Conservation (phyloP, 2,888 invertebrate genomes). For the Apotomis betuletana region DNA sequence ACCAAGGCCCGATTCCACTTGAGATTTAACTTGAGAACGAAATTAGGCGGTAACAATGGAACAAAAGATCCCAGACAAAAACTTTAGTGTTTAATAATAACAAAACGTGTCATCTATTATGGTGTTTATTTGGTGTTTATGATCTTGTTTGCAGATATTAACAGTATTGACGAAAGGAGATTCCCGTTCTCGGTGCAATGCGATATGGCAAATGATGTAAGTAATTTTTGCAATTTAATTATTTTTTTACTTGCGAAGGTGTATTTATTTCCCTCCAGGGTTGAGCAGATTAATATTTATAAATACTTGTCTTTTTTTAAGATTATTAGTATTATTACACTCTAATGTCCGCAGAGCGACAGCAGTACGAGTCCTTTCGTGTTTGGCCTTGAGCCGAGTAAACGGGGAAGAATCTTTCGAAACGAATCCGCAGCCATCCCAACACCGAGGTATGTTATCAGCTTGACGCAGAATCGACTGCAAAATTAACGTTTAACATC, state of each 20-base stretch:
- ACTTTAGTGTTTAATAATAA: too few relatives aligned
- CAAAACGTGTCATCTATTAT: background rate
- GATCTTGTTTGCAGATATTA: slow-evolving; percentile 50
- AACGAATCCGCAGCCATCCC: slow-evolving; percentile 56
- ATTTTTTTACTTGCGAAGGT: slow-evolving; percentile 2
- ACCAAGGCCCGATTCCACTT: too few relatives aligned
- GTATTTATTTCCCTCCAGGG: too few relatives aligned
- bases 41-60: too few relatives aligned
- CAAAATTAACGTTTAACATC: background rate
- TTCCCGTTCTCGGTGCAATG: slow-evolving; percentile 53
- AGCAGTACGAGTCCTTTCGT: slow-evolving; percentile 55
- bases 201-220: slow-evolving; percentile 59
- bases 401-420: slow-evolving; percentile 59
- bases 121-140: slow-evolving; percentile 1
- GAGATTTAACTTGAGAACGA: too few relatives aligned
- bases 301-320: too few relatives aligned
- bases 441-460: slow-evolving; percentile 53
- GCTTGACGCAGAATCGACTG: background rate
- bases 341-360: slow-evolving; percentile 51
- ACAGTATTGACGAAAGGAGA: slow-evolving; percentile 54
- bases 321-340: background rate
- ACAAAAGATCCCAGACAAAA: too few relatives aligned
- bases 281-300: too few relatives aligned
- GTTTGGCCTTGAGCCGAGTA: slow-evolving; percentile 66
- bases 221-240: slow-evolving; percentile 15